Base-by-base conservation (phyloP, 2,797 vertebrate genomes). In the Telmatherina bonti region DNA sequence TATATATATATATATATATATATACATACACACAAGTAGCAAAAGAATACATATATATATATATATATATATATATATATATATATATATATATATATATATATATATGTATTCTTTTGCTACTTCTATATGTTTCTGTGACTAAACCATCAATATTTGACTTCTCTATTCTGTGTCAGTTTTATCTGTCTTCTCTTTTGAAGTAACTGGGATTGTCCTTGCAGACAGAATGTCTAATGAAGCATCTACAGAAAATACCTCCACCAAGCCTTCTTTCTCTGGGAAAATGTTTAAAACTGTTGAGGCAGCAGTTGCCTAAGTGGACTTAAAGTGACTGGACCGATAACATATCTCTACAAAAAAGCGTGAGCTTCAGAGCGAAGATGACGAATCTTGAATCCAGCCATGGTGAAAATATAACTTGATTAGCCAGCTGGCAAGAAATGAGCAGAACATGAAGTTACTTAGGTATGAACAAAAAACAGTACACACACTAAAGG, bases 211-310 rank as follows among this genome's bases (percentile, higher is more conserved):
- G 30, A 60, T 67, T 73, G 7, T 72, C 30, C 62, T 71, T 70
- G 20, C 70, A 92, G 90, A 82, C 71, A 31, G 9, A 81, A 13
- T 0, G 0, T 61, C 27, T 89, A 2, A 45, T 2, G 11, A 49
- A 61, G 16, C 2, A 0, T 20, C 67, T 92, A 5, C 56, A 78
- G 41, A 1, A 43, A 8, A 36, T 38, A 16, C 0, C 10, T 10
- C 30, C 62, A n/a, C 3, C 13, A 10, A 4, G 0, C 31, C 5
- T 1, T 24, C 15, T 3, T 4, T 0, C 0, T 12, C 24, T 35
- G 6, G 1, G 5, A n/a, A 20, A n/a, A 5, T 64, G 35, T 49
- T 26, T 30, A 1, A 33, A 26, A 2, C 8, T 0, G 38, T 0
- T n/a, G 1, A 60, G 4, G 29, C 38, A 49, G 27, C n/a, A 24